Base-by-base conservation (phyloP, 2,888 invertebrate species). In the Parnassius orleans region DNA sequence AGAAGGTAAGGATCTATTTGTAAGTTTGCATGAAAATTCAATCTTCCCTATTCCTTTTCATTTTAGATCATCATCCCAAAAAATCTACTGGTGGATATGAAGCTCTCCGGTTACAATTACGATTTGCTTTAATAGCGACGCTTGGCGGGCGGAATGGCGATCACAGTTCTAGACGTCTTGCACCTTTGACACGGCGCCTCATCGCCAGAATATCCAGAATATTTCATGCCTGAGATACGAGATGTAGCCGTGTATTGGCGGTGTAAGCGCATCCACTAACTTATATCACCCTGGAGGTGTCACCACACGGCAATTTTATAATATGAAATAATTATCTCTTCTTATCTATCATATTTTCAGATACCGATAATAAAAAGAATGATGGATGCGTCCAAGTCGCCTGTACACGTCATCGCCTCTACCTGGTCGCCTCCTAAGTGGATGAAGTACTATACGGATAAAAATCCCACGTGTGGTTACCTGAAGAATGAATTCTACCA, bases 341-440 rank as follows among this genome's bases (percentile, higher is more conserved):
- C 1, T 5, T 33, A 33, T 33, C 5, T 7, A 3, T 33, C 7
- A 33, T 33, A 33, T 33, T 33, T 7, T 24, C 66, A 92, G 90
- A 90, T 93, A 62, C 93, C 93, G 0, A 72, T 87, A 66, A 84
- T 93, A 57, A 77, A 84, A 59, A 75, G 74, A 43, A 90, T 90
- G 1, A 64, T 81, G 52, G 54, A 73, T 10, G 70, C 81, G 12
- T 74, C 86, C 0, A 83, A 81, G 46, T 76, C 82, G 0, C 70
- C 81, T 0, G 53, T 92, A 1, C 79, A 80, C 47, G 72, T 93
- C 0, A 47, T 93, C 52, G 84, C 86, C 0, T 83, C 93, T 0
- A 84, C 92, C 0, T 95, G 94, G 95, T 90, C 93, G 2, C 84
- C 94, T 0, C 94, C 95, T 0, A 66, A 72, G 1, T 95, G 94